Base-by-base conservation (phyloP, 2,113 vertebrate species). In the Aldabrachelys gigantea region DNA sequence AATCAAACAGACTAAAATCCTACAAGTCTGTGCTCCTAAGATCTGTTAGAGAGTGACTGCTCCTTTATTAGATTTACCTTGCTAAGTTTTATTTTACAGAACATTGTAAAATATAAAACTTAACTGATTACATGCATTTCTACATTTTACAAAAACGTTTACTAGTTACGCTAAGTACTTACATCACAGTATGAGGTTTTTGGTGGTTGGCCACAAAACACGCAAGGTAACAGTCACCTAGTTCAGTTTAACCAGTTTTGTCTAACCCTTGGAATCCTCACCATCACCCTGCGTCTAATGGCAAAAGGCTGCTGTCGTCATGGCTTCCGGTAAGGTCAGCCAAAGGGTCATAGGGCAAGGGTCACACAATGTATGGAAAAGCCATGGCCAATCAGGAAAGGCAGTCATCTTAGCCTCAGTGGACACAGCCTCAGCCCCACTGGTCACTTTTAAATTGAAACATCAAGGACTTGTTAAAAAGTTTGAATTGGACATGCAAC, bases 321-420 rank as follows among this genome's bases (percentile, higher is more conserved):
- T 99, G 99, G 99, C 99, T 99, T 99, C 99, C 99, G 99, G 99
- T 99, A 99, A 99, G 99, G 99, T 99, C 99, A 99, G 99, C 99
- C 99, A 99, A 99, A 99, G 99, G 99, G 99, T 99, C 99, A 99
- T 99, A 99, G 99, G 99, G 99, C 99, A 99, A 99, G 99, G 99
- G 99, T 99, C 99, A 99, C 99, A 99, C 99, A 99, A 99, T 99
- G 99, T 99, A 99, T 99, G 99, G 99, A 99, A 99, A 99, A 99
- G 99, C 99, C 99, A 99, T 99, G 99, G 99, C 99, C 99, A 99
- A 99, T 99, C 99, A 99, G 99, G 99, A 99, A 99, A 99, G 99
- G 99, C 99, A 99, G 99, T 99, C 99, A 99, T 99, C 99, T 99
- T 99, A 99, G 99, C 99, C 99, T 99, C 99, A 99, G 99, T 99